Evolutionary conservation across 2,113 vertebrate genomes (phyloP).

Genomic region (Megaleporinus macrocephalus): DNA sequence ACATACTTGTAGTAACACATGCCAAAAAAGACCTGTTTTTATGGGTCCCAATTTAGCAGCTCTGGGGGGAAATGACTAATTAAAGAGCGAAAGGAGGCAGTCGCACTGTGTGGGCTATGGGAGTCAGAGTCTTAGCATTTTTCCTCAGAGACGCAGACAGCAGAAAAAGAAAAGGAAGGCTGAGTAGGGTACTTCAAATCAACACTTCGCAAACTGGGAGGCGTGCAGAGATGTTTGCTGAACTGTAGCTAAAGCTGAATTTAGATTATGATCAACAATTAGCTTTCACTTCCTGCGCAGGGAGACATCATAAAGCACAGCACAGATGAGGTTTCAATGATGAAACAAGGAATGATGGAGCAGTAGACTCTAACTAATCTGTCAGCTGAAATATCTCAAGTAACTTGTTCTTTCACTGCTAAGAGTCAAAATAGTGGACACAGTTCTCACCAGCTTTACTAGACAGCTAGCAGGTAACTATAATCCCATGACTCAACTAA

Average conservation of each 20-base stretch:
- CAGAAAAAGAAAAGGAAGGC: conserved; percentile 26
- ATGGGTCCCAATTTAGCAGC: conserved; percentile 39
- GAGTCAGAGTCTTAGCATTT: not conserved
- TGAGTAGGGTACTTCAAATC: not conserved
- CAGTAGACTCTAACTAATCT: not conserved
- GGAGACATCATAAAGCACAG: not conserved
- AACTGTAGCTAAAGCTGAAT: not conserved
- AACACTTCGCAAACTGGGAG: not conserved
- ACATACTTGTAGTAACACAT: conserved; percentile 7
- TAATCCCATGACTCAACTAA: no score
- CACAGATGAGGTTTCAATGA: not conserved
- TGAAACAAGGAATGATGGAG: not conserved
- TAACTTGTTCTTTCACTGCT: no score
- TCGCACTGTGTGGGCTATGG: conserved; percentile 41
- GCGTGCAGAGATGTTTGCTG: not conserved
- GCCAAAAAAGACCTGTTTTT: conserved; percentile 30
- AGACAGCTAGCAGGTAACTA: no score
- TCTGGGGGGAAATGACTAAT: conserved; percentile 35
- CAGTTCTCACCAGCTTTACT: no score
- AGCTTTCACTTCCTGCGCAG: conserved; percentile 1
- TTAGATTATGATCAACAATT: not conserved
- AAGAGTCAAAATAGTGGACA: not conserved
- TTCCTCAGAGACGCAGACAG: conserved; percentile 25
- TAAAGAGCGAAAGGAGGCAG: conserved; percentile 42
- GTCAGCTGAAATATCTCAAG: no score